phyloP scores from a whole-genome alignment of 1,140 invertebrate genomes.

The Brachionus koreanus region DNA sequence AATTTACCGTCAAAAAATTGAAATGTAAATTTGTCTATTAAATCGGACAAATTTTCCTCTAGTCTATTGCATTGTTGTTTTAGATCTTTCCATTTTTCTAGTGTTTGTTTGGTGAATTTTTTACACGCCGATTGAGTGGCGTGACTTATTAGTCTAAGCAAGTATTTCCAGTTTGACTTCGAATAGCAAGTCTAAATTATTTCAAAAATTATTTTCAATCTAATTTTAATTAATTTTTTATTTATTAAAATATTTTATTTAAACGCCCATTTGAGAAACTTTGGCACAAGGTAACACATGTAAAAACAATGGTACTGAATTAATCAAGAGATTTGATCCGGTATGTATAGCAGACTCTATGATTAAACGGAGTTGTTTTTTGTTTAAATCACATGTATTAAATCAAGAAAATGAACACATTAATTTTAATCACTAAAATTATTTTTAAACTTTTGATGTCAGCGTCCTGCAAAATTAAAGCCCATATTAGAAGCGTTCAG shows the following conservation, averaged over 20 bases:
- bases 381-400: too few relatives aligned
- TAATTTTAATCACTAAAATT: too few relatives aligned
- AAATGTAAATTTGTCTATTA: constrained; percentile 29
- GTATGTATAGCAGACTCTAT: too few relatives aligned
- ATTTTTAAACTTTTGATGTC: too few relatives aligned
- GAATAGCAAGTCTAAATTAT: constrained; percentile 66
- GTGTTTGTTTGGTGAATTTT: not conserved
- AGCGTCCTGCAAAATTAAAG: too few relatives aligned
- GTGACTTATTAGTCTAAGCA: constrained; percentile 73
- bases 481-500: too few relatives aligned
- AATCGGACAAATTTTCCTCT: not conserved
- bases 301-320: too few relatives aligned
- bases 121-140: constrained; percentile 63
- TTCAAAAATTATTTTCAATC: not conserved
- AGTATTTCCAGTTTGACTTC: constrained; percentile 67
- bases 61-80: not conserved
- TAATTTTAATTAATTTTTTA: not conserved
- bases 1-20: constrained; percentile 66
- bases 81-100: not conserved
- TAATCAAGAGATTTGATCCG: too few relatives aligned
- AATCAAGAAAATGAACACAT: too few relatives aligned
- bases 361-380: too few relatives aligned
- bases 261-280: too few relatives aligned
- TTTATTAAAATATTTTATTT: constrained; percentile 27
- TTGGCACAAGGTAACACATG: too few relatives aligned